Evolutionary conservation across 1,140 invertebrate genomes (phyloP).

Genomic region (Conus betulinus): DNA sequence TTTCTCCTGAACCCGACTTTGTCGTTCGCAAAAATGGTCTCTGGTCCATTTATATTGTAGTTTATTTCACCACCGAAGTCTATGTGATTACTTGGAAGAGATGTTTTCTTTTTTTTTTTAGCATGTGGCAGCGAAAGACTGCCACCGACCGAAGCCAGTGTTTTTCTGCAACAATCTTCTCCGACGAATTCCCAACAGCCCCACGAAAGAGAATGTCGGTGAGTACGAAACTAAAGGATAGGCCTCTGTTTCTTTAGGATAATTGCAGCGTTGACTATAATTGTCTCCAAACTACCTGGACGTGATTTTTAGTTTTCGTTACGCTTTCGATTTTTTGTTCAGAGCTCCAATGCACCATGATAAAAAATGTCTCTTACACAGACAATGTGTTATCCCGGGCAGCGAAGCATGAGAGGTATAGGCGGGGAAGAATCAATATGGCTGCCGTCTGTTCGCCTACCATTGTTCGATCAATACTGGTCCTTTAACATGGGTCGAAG

Average conservation of each 20-base stretch:
- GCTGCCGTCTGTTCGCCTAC: neutral
- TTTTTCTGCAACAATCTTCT: too few species aligned
- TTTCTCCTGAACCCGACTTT: too few species aligned
- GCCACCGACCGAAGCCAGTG: neutral
- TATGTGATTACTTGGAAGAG: too few species aligned
- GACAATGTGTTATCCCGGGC: neutral
- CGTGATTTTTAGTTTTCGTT: neutral
- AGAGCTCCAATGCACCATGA: neutral
- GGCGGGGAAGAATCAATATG: neutral
- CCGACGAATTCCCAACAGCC: neutral
- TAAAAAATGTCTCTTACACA: neutral
- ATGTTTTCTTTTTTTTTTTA: neutral
- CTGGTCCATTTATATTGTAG: too few species aligned
- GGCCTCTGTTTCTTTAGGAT: neutral
- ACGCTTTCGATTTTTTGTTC: neutral
- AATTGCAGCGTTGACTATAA: conserved; percentile 10
- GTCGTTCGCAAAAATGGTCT: too few species aligned
- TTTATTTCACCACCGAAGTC: too few species aligned
- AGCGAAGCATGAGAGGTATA: neutral
- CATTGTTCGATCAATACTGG: neutral
- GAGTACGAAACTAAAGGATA: neutral
- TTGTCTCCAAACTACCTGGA: neutral
- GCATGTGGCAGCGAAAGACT: neutral
- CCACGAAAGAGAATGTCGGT: neutral
- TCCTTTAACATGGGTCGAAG: neutral